Evolutionary conservation across 2,797 vertebrate species (phyloP), one percentile per base, ranked within the genome.

Genomic region (Oreochromis grahami): DNA sequence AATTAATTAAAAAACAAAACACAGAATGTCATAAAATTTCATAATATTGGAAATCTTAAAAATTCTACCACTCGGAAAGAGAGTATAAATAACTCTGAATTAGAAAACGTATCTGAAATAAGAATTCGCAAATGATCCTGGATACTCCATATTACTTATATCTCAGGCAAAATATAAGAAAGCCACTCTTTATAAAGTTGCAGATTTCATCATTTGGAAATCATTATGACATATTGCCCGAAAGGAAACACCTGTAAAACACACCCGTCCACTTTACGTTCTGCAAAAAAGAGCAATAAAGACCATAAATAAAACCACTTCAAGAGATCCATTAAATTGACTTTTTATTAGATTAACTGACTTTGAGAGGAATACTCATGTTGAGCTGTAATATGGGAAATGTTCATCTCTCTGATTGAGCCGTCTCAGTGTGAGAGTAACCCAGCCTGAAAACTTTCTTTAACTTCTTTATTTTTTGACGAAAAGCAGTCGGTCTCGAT

Each of bases 1-100:
- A 1, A 60, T 34, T 7, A 60, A 19, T 36, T 11, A 1, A 7
- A 0, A 1, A 3, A 19, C 19, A 10, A 56, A 26, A 4, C 56
- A 63, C 10, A 36, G 10, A 36, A 63, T 63, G 32, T 63, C 32
- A 63, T 12, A 36, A 36, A 63, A 63, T 63, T 36, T 36, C 17
- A 36, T 5, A 36, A 63, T 36, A 36, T 63, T 63, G 19, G 17
- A 63, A 63, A 63, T 36, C 17, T n/a, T 63, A 63, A 6, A 7
- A 36, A 63, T 36, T 36, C 58, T n/a, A 63, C 32, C 10, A 36
- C 58, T n/a, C 11, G 7, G 58, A 63, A 63, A 63, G 17, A 0
- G 32, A n/a, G 6, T 36, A 63, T 36, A 36, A 63, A 36, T 63
- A 34, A 34, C 32, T 34, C 6, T 2, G 32, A 60, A 34, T 36